Conservation (phyloP, 2,113 vertebrate genomes). For the Pelecanus crispus region DNA sequence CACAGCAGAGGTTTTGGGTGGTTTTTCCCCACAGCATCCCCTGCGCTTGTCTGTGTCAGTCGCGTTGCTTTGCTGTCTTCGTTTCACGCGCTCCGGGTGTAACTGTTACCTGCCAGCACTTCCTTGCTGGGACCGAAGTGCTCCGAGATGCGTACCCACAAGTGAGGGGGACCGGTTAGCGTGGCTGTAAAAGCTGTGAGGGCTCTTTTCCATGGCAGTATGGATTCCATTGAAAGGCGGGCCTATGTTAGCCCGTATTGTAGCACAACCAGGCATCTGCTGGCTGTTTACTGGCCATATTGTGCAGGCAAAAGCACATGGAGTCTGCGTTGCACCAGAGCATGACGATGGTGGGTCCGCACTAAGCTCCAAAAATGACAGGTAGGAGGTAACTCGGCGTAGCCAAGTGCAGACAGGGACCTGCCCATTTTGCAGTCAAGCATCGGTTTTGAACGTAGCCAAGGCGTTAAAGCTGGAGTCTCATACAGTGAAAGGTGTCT, state of each 20-base stretch:
- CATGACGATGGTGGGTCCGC: not conserved
- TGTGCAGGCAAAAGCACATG: not conserved
- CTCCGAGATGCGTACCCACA: rapidly evolving
- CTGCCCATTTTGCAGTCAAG: rapidly evolving
- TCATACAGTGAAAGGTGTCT: rapidly evolving
- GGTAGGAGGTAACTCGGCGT: not conserved
- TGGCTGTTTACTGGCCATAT: not conserved
- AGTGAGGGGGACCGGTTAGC: not conserved
- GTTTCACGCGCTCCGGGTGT: not conserved
- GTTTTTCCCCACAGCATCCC: not conserved
- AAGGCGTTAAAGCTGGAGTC: not conserved
- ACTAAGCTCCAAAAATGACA: not conserved
- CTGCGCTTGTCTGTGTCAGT: not conserved
- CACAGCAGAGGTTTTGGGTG: not conserved
- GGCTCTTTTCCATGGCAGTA: not conserved
- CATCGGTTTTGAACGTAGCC: not conserved
- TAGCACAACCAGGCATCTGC: not conserved
- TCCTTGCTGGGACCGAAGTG: not conserved
- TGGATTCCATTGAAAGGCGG: not conserved
- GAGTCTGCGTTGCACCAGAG: not conserved
- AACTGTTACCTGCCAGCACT: not conserved
- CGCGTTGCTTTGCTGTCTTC: rapidly evolving
- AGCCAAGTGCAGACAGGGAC: not conserved
- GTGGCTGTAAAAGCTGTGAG: not conserved
- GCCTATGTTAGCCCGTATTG: rapidly evolving